phyloP scores from a whole-genome alignment of 35 echinoderm and acorn worm species.

The Heliocidaris erythrogramma region DNA sequence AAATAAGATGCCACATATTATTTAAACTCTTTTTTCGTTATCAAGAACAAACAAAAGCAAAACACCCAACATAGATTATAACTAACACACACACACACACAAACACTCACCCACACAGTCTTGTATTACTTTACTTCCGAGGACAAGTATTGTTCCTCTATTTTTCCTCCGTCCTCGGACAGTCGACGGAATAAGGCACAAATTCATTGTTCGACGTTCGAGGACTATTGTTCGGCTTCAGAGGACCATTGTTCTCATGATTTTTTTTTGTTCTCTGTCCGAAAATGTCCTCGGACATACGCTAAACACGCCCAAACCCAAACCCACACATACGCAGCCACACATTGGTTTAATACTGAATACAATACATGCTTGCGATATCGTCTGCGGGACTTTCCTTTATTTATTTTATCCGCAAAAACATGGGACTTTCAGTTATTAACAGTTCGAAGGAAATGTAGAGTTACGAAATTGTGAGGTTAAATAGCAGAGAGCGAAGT shows the following conservation, averaged over 20 bases:
- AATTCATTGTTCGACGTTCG: no score
- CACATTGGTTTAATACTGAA: background rate
- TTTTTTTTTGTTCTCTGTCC: no score
- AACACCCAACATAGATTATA: background rate
- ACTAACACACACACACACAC: background rate
- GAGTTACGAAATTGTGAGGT: background rate
- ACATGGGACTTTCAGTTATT: background rate
- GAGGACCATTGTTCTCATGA: no score
- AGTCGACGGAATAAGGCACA: no score
- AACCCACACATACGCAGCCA: background rate
- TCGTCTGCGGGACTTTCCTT: no score
- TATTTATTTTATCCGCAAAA: no score
- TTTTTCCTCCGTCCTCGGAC: no score
- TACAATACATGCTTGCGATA: background rate
- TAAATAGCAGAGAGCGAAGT: background rate
- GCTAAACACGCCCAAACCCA: no score
- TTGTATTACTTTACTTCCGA: no score
- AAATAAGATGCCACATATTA: background rate
- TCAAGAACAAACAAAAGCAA: background rate
- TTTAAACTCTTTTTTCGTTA: background rate
- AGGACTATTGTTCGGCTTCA: no score
- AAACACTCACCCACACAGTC: background rate
- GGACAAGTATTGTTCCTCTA: no score
- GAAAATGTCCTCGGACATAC: no score
- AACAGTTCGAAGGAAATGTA: background rate